Evolutionary conservation across 2,888 invertebrate species (phyloP).

Genomic region (Antheraea yamamai): DNA sequence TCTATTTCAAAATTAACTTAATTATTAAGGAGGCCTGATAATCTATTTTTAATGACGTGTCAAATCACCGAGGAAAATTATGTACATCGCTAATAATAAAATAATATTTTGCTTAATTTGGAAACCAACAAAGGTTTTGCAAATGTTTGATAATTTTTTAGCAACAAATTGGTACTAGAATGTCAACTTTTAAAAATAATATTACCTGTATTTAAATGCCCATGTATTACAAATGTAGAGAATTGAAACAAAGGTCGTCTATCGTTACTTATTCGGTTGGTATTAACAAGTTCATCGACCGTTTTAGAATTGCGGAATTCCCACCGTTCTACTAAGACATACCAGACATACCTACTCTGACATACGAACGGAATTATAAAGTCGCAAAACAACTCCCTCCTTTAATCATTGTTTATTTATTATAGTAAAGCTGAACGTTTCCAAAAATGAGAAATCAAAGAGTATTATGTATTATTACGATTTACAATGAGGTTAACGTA

Average conservation of each 20-base stretch:
- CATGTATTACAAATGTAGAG: neutral
- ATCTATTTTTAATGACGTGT: neutral
- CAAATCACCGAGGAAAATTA: neutral
- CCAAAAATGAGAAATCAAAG: neutral
- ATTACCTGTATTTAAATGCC: neutral
- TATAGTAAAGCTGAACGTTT: neutral
- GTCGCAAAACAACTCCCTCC: neutral
- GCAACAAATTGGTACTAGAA: too few species aligned
- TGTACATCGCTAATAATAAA: neutral
- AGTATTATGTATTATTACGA: neutral
- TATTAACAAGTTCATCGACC: neutral
- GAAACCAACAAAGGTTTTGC: too few species aligned
- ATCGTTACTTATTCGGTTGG: neutral
- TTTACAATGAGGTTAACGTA: too few species aligned
- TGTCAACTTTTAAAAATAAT: too few species aligned
- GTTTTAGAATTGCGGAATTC: constrained; percentile 1
- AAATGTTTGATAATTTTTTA: too few species aligned
- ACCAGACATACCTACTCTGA: neutral
- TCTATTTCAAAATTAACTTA: neutral
- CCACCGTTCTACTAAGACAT: neutral
- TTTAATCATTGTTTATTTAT: neutral
- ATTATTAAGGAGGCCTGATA: neutral
- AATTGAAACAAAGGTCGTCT: neutral
- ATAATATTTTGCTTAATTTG: too few species aligned
- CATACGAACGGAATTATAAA: neutral